A percentile compares a stretch with the other conserved stretches of the same genome.
These are phyloP conservation scores for Brachionus manjavacas DNA, from an alignment of 1,140 invertebrate species.

Conservation along the genomic window DNA sequence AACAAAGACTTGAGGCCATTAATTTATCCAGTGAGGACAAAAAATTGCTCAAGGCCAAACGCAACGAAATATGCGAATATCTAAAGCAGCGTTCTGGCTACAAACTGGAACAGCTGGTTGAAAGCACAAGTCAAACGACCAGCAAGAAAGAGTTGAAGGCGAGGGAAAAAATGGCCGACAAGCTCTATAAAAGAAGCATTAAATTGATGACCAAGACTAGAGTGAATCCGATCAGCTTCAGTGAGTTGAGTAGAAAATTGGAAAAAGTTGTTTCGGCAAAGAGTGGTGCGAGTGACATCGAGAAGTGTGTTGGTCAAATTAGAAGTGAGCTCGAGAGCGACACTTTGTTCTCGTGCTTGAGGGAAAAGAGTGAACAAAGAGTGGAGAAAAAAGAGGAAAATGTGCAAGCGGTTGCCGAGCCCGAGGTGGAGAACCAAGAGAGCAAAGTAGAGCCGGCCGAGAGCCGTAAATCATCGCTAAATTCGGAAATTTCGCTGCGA, in stretches of 20 bases:
- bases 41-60: slow-evolving; percentile 18
- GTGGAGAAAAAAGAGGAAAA: not conserved
- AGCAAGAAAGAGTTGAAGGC: slow-evolving; percentile 26
- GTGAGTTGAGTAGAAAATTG: slow-evolving; percentile 19
- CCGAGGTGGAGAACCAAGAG: not conserved
- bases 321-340: not conserved
- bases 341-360: not conserved
- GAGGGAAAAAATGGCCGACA: slow-evolving; percentile 15
- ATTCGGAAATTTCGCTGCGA: not conserved
- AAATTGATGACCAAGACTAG: not conserved
- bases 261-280: slow-evolving; percentile 19
- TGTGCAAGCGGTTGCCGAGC: not conserved
- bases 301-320: slow-evolving; percentile 28
- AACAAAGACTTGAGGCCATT: not conserved
- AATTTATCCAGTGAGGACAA: not conserved
- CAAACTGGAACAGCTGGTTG: not conserved
- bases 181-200: not conserved
- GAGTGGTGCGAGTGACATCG: not conserved
- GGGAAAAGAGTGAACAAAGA: not conserved
- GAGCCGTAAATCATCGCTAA: not conserved
- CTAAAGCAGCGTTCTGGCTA: not conserved
- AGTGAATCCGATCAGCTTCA: not conserved
- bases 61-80: not conserved
- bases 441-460: not conserved
- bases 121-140: not conserved